These are phyloP conservation scores for Prosapia bicincta DNA, from an alignment of 2,888 invertebrate species.

Conservation along the genomic window DNA sequence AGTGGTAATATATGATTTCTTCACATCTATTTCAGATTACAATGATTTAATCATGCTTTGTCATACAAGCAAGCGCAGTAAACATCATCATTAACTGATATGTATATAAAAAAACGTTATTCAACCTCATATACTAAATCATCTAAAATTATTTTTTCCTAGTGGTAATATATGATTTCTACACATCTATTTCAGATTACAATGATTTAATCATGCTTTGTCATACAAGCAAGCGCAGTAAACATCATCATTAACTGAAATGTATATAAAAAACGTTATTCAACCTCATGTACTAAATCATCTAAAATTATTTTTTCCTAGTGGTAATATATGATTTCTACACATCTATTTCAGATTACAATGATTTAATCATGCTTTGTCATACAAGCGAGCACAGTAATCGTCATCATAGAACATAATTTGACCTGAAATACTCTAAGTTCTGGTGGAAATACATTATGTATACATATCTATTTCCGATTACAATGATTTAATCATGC, in stretches of 20 bases:
- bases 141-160: too few relatives aligned
- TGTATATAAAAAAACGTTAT: neutral
- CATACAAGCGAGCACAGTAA: slow-evolving; percentile 11
- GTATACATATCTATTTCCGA: neutral
- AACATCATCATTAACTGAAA: neutral
- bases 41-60: neutral
- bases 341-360: neutral
- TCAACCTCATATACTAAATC: neutral
- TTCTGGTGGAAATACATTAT: neutral
- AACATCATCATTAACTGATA: slow-evolving; percentile 5
- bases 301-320: too few relatives aligned
- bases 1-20: too few relatives aligned
- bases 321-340: too few relatives aligned
- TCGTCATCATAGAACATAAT: neutral
- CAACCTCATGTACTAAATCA: too few relatives aligned
- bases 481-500: neutral
- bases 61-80: slow-evolving; percentile 13
- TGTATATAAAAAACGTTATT: neutral
- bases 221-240: slow-evolving; percentile 6
- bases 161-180: neutral
- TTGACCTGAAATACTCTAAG: neutral
- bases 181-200: neutral
- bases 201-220: neutral
- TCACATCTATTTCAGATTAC: neutral
- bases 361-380: neutral